Conservation (phyloP, 2,113 vertebrate species). For the Amphiprion percula region DNA sequence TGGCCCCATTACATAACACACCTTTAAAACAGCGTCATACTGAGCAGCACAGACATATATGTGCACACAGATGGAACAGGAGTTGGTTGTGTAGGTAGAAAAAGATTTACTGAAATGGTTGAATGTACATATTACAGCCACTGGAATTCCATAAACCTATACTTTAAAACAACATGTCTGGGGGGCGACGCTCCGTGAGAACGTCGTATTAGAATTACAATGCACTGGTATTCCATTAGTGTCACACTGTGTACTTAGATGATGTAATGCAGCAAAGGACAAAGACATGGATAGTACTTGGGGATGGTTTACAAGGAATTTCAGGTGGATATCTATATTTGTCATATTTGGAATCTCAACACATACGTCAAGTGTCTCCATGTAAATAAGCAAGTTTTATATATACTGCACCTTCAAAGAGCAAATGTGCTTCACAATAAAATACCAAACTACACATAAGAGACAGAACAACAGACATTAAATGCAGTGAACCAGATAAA, state of each 20-base stretch:
- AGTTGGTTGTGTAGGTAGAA: conserved; percentile 11
- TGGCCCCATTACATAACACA: conserved; percentile 54
- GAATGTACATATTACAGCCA: conserved; percentile 38
- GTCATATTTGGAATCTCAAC: conserved; percentile 11
- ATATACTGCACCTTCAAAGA: no score
- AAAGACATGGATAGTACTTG: neutral
- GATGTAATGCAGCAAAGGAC: conserved; percentile 28
- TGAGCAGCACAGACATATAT: conserved; percentile 11
- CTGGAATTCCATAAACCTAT: conserved; percentile 54
- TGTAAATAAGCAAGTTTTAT: no score
- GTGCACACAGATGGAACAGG: conserved; percentile 29
- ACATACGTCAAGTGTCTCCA: neutral
- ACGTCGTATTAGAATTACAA: conserved; percentile 47
- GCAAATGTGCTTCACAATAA: no score
- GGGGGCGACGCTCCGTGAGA: neutral
- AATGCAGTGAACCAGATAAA: no score
- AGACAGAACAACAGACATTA: no score
- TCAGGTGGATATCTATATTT: no score
- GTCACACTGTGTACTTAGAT: conserved; percentile 54
- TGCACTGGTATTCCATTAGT: conserved; percentile 28
- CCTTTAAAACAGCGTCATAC: conserved; percentile 20
- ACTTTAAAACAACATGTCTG: conserved; percentile 49
- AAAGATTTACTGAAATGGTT: conserved; percentile 55
- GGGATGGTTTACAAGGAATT: neutral
- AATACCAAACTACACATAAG: no score